Evolutionary conservation across 2,888 invertebrate genomes (phyloP), one percentile per base, ranked within the genome.

Genomic region (Drosophila merina): DNA sequence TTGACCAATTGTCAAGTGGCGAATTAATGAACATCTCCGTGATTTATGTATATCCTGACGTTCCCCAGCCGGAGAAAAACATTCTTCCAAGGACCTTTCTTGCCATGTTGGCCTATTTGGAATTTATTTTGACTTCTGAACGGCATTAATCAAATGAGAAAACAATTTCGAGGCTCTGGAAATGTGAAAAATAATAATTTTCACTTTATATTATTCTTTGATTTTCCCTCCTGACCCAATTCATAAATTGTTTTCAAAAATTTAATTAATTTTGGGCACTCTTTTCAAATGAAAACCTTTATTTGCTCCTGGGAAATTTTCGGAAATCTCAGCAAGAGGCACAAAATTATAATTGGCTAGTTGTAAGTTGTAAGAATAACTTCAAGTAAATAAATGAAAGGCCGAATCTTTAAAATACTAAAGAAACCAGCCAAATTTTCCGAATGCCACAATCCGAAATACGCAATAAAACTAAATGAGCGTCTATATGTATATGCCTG

Each of bases 1-100:
- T 84, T 81, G 81, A 80, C 85, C 81, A 84, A 86, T 81, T 86
- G 87, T 86, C 81, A 81, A 72, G 76, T 57, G 60, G 51, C 75
- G 81, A 81, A 86, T 81, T 84, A 81, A 81, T 86, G 81, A 86
- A 71, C 58, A 52, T 57, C 57, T 67, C 49, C 42, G 69, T 81
- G 81, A 81, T 81, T 81, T 80, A 81, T 81, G 87, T 75, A 55
- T 66, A 60, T 49, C 51, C 50, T 6, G 28, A 28, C 48, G 6
- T 10, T 20, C 31, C 31, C 3, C 31, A 0, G 14, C 3, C 28
- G 40, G 20, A 20, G 28, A 30, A 31, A 5, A 45, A 30, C n/a
- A 52, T 66, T 52, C 25, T 36, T 49, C 4, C 8, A n/a, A 7
- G 9, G n/a, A 14, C 9, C 38, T 28, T 50, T 44, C 10, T 42